Percentiles rank a stretch among this genome's conserved stretches.
phyloP scores from a whole-genome alignment of 2,113 vertebrate species.

The Pluvianellus socialis region DNA sequence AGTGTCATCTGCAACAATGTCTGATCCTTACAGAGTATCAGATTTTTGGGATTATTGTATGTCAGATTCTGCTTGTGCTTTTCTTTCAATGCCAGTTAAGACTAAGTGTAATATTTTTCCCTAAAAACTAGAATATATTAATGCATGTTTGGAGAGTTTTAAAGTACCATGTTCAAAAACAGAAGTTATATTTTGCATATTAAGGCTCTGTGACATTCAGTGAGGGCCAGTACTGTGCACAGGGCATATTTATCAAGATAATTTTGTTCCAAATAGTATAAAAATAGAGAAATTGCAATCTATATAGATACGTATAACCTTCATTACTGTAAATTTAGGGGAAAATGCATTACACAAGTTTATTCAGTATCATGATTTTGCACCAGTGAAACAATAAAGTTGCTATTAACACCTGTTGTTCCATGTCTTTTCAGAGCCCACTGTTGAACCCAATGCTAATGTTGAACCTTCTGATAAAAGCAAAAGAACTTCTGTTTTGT shows the following conservation, averaged over 20 bases:
- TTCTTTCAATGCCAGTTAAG: conserved; percentile 66
- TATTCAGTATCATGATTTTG: conserved; percentile 73
- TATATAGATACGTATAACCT: conserved; percentile 82
- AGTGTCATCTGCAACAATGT: conserved; percentile 60
- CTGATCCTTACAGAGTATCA: conserved; percentile 44
- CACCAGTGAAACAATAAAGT: conserved; percentile 84
- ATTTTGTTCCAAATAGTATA: conserved; percentile 79
- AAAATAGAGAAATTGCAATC: conserved; percentile 75
- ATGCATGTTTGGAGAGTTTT: conserved; percentile 79
- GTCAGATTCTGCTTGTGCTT: conserved; percentile 71
- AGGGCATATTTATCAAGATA: conserved; percentile 79
- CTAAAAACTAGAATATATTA: conserved; percentile 75
- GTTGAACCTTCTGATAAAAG: neutral
- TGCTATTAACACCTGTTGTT: conserved; percentile 75
- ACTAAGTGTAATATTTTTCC: conserved; percentile 74
- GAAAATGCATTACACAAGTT: conserved; percentile 73
- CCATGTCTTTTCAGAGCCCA: conserved; percentile 44
- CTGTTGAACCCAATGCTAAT: neutral
- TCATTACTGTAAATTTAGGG: conserved; percentile 81
- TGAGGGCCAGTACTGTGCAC: conserved; percentile 70
- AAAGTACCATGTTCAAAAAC: conserved; percentile 71
- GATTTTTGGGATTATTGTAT: conserved; percentile 62
- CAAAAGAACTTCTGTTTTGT: neutral
- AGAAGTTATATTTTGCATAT: conserved; percentile 82
- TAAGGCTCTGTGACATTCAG: conserved; percentile 71